Evolutionary conservation across 23 tunicate genomes (phyloP).

Genomic region (Aplidium turbinatum): DNA sequence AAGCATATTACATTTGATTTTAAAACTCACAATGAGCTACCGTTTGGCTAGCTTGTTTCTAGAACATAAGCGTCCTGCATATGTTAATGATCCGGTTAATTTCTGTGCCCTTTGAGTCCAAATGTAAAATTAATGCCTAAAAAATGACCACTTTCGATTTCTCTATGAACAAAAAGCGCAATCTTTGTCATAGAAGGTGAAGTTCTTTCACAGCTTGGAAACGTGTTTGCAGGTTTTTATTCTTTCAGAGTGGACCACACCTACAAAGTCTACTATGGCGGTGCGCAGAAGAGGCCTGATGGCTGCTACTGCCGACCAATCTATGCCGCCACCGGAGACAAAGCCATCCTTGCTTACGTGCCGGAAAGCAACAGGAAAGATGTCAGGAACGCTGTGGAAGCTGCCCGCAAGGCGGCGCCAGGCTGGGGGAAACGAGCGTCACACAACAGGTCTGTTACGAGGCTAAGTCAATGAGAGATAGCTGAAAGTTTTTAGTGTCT

Average conservation of each 20-base stretch:
- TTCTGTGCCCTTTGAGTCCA: no score
- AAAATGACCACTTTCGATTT: no score
- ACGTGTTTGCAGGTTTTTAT: no score
- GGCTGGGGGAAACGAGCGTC: slow-evolving; percentile 99
- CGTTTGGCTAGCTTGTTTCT: no score
- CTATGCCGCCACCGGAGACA: not conserved
- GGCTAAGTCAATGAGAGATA: no score
- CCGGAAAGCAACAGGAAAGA: slow-evolving; percentile 89
- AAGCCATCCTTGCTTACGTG: slow-evolving; percentile 37
- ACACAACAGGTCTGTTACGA: slow-evolving; percentile 84
- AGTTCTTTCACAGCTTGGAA: no score
- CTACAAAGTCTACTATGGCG: slow-evolving; percentile 95
- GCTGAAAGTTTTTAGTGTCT: no score
- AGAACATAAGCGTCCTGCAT: no score
- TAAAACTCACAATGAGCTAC: not conserved
- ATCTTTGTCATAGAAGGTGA: no score
- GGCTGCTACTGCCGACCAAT: slow-evolving; percentile 87
- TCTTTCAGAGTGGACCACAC: slow-evolving; percentile 93
- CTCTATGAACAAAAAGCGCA: no score
- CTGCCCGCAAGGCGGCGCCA: slow-evolving; percentile 90
- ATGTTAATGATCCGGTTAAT: no score
- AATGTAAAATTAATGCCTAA: no score
- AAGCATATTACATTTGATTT: slow-evolving; percentile 14
- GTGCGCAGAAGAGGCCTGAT: slow-evolving; percentile 94
- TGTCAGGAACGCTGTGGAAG: slow-evolving; percentile 96